These are phyloP conservation scores for Anguilla obscura DNA, from an alignment of 2,797 vertebrate genomes.

Conservation along the genomic window DNA sequence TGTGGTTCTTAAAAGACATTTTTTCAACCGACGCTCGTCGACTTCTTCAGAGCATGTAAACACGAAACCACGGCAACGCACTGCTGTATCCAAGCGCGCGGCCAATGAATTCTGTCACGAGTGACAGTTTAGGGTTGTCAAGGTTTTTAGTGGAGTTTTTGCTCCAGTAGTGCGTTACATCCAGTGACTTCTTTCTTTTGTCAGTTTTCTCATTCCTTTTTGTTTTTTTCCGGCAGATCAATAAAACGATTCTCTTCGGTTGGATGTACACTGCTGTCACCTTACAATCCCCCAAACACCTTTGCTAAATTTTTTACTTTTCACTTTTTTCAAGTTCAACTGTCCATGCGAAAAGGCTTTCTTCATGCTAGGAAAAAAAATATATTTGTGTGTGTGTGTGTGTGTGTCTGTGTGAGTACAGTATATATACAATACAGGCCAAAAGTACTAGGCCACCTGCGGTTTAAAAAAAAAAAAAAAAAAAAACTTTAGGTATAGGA, in stretches of 20 bases:
- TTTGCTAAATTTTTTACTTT: not conserved
- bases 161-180: not conserved
- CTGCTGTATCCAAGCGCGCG: not conserved
- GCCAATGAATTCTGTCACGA: not conserved
- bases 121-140: not conserved
- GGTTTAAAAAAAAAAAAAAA: too few relatives aligned
- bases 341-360: not conserved
- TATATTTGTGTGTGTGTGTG: too few relatives aligned
- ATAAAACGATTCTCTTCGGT: conserved; percentile 2
- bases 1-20: not conserved
- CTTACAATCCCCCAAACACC: not conserved
- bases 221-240: not conserved
- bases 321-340: not conserved
- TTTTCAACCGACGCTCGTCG: not conserved
- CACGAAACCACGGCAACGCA: not conserved
- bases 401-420: not conserved
- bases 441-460: too few relatives aligned
- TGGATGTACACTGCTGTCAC: not conserved
- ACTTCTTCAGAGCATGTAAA: not conserved
- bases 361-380: not conserved
- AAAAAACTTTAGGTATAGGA: too few relatives aligned
- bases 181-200: not conserved
- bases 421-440: too few relatives aligned
- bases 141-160: not conserved
- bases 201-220: not conserved